These are phyloP conservation scores for Escarpia spicata DNA, from an alignment of 2,888 invertebrate genomes.

Conservation along the genomic window DNA sequence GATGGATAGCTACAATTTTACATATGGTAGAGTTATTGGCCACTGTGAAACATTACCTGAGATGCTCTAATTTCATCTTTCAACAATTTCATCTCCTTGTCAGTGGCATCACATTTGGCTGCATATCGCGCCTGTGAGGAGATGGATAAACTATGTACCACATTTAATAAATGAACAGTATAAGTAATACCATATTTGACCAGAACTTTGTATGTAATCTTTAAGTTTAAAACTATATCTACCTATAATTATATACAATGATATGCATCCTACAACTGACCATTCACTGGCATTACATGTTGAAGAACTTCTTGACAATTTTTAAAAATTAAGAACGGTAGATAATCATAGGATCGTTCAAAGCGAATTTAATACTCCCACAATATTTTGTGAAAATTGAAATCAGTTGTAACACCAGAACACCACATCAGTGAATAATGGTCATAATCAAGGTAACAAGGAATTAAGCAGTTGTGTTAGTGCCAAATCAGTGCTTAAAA, in stretches of 20 bases:
- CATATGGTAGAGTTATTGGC: too few species aligned
- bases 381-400: background rate
- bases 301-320: too few species aligned
- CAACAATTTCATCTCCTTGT: background rate
- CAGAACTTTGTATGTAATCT: background rate
- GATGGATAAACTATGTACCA: background rate
- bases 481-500: background rate
- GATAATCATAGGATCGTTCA: background rate
- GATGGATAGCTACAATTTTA: too few species aligned
- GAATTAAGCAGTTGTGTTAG: background rate
- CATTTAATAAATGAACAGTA: background rate
- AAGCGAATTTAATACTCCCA: background rate
- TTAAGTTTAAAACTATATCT: background rate
- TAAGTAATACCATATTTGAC: background rate
- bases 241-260: background rate
- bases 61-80: conserved; percentile 10
- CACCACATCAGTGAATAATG: background rate
- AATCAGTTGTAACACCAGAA: background rate
- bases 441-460: background rate
- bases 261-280: too few species aligned
- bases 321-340: too few species aligned
- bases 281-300: too few species aligned
- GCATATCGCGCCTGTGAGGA: background rate
- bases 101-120: background rate
- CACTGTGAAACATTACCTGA: background rate